Percentiles rank a stretch among this genome's conserved stretches.
Evolutionary conservation across 2,113 vertebrate species (phyloP).

Genomic region (Apus apus): DNA sequence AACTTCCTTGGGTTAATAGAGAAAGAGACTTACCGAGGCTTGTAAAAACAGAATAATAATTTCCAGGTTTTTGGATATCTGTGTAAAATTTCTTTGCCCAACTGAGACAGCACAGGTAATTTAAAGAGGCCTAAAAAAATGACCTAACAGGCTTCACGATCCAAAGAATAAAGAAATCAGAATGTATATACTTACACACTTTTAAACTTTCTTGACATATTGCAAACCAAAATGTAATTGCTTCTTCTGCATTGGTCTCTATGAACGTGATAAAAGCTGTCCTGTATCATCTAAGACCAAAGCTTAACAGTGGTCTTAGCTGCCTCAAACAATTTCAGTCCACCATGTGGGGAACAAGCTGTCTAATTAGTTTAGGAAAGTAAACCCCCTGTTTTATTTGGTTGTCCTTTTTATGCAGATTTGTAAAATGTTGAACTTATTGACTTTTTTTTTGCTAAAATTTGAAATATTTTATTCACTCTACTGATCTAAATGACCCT

Average conservation of each 20-base stretch:
- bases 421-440: neutral
- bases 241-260: neutral
- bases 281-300: neutral
- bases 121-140: neutral
- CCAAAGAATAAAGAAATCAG: neutral
- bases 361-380: neutral
- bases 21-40: neutral
- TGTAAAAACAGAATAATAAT: neutral
- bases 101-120: neutral
- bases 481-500: neutral
- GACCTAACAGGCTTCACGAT: neutral
- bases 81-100: neutral
- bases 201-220: neutral
- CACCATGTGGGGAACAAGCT: neutral
- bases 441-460: neutral
- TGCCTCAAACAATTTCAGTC: neutral
- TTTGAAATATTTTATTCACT: neutral
- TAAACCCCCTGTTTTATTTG: neutral
- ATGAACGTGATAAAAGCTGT: neutral
- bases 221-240: neutral
- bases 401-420: neutral
- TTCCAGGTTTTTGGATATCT: neutral
- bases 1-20: neutral
- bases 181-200: neutral
- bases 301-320: neutral